These are phyloP conservation scores for Fragum fragum DNA, from an alignment of 2,888 invertebrate species.

Conservation along the genomic window DNA sequence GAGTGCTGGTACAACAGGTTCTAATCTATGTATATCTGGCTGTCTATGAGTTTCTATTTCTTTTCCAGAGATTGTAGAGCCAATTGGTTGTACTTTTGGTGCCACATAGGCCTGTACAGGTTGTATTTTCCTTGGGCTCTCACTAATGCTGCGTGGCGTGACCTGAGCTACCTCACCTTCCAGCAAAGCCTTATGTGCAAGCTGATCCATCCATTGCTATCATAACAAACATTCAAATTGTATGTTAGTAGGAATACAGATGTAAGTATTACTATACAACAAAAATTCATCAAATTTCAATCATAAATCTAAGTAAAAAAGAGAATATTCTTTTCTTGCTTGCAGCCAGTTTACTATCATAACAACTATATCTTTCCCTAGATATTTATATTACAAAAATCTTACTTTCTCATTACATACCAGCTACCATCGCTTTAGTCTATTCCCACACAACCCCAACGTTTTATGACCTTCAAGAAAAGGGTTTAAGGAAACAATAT, in stretches of 20 bases:
- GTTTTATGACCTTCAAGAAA: too few species aligned
- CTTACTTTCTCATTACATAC: too few species aligned
- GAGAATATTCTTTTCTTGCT: too few species aligned
- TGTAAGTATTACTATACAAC: too few species aligned
- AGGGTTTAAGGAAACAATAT: too few species aligned
- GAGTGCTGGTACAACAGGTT: not conserved
- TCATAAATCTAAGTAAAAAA: too few species aligned
- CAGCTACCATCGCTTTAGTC: too few species aligned
- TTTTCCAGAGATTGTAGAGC: not conserved
- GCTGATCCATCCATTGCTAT: constrained; percentile 28
- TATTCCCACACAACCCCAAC: too few species aligned
- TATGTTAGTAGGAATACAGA: not conserved
- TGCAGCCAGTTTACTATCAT: too few species aligned
- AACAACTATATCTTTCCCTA: too few species aligned
- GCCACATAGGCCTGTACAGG: not conserved
- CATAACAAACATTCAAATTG: not conserved
- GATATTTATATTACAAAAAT: too few species aligned
- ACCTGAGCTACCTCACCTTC: constrained; percentile 10
- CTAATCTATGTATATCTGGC: not conserved
- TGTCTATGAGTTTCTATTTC: not conserved
- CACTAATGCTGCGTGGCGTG: not conserved
- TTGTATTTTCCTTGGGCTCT: constrained; percentile 2
- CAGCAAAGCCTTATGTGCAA: constrained; percentile 11
- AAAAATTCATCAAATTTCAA: too few species aligned
- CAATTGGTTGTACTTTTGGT: not conserved